phyloP scores from a whole-genome alignment of 2,888 invertebrate genomes.

The Liopterus haemorrhoidalis region DNA sequence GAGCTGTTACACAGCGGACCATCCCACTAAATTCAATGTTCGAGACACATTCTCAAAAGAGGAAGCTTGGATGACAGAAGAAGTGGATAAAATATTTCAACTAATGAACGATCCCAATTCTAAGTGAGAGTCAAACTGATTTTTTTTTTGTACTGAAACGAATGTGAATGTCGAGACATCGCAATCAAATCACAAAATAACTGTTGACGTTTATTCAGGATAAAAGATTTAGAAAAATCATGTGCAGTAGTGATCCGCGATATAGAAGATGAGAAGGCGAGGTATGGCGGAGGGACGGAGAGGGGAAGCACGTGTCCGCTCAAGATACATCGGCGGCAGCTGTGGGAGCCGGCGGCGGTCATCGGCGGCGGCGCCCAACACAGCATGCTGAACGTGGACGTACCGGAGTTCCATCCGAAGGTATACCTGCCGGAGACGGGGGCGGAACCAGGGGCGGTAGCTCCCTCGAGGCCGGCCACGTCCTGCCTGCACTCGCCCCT shows the following conservation, averaged over 20 bases:
- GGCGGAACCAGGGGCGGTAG: neutral
- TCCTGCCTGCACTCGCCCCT: neutral
- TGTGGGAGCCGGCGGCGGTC: conserved; percentile 45
- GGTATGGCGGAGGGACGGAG: conserved; percentile 12
- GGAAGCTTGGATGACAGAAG: conserved; percentile 12
- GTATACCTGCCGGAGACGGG: too few relatives aligned
- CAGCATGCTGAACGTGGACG: conserved; percentile 2
- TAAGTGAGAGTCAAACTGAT: conserved; percentile 5
- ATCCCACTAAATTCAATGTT: neutral
- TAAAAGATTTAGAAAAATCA: too few relatives aligned
- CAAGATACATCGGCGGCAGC: conserved; percentile 38
- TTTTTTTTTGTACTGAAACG: neutral
- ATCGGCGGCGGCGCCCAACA: conserved; percentile 37
- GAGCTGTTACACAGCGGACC: conserved; percentile 40
- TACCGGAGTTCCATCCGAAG: too few relatives aligned
- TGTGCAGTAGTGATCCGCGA: too few relatives aligned
- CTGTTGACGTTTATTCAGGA: too few relatives aligned
- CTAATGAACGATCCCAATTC: conserved; percentile 11
- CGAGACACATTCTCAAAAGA: neutral
- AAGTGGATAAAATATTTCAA: conserved; percentile 14
- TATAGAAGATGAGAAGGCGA: conserved; percentile 17
- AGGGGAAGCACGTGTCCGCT: conserved; percentile 7
- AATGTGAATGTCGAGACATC: neutral
- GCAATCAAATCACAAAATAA: too few relatives aligned
- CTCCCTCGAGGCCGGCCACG: neutral